A percentile compares a stretch with the other conserved stretches of the same genome.
These are phyloP conservation scores for Chelonia mydas DNA, from an alignment of 2,797 vertebrate genomes.

Conservation along the genomic window DNA sequence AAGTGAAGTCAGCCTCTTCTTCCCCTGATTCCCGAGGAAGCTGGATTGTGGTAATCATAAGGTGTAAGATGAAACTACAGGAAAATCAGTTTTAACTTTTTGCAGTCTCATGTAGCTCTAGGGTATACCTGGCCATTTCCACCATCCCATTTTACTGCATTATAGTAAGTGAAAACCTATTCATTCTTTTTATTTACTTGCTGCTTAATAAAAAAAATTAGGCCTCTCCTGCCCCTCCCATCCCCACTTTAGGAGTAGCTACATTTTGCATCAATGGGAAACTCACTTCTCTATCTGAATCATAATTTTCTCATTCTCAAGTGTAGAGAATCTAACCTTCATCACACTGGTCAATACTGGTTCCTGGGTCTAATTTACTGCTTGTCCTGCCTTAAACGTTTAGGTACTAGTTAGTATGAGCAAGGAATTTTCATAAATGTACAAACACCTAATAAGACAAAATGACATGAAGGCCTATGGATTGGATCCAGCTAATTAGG, in stretches of 20 bases:
- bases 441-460: slow-evolving; percentile 16
- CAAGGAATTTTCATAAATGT: slow-evolving; percentile 34
- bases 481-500: slow-evolving; percentile 14
- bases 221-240: background rate
- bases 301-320: slow-evolving; percentile 56
- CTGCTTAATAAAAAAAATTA: background rate
- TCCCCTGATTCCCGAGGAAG: background rate
- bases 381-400: slow-evolving; percentile 37
- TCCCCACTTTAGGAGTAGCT: background rate
- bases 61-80: background rate
- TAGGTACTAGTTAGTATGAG: background rate
- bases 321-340: slow-evolving; percentile 32
- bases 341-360: background rate
- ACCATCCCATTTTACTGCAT: background rate
- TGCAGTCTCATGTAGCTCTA: background rate
- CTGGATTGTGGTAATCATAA: background rate
- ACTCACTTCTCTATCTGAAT: slow-evolving; percentile 3
- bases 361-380: slow-evolving; percentile 38
- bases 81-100: background rate
- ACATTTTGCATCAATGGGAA: background rate
- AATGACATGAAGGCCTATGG: background rate
- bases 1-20: background rate
- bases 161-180: background rate
- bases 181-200: background rate
- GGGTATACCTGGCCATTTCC: background rate